Evolutionary conservation across 2,797 vertebrate species (phyloP).

Genomic region (Paguma larvata): DNA sequence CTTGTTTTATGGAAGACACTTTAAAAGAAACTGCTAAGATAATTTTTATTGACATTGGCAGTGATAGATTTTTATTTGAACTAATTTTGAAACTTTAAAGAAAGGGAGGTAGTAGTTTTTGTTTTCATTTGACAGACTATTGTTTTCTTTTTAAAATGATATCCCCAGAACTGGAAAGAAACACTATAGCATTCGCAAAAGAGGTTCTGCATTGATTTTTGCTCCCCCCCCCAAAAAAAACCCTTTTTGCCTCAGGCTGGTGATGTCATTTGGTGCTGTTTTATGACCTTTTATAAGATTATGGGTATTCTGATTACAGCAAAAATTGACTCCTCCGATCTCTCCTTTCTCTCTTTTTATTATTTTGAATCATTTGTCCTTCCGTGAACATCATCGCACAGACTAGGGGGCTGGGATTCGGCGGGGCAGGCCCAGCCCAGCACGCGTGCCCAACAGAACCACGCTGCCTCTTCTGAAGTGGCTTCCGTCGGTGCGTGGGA

Average conservation of each 20-base stretch:
- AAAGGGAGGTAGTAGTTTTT: background rate
- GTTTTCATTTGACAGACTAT: background rate
- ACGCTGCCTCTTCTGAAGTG: background rate
- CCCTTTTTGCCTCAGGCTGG: background rate
- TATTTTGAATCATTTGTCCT: background rate
- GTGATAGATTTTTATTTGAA: slow-evolving; percentile 19
- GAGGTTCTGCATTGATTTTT: background rate
- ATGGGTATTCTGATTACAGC: background rate
- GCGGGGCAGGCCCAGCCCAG: background rate
- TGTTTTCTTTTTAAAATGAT: background rate
- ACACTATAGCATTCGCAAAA: background rate
- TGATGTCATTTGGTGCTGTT: background rate
- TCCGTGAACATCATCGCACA: background rate
- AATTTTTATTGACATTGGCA: background rate
- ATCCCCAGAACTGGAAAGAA: background rate
- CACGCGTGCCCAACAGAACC: background rate
- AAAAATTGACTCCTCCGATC: background rate
- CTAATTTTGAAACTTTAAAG: background rate
- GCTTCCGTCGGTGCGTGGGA: background rate
- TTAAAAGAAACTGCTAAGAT: background rate
- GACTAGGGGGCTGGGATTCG: background rate
- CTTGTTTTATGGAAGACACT: background rate
- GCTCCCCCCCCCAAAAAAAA: background rate
- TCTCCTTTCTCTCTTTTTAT: background rate
- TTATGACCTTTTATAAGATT: background rate